Conservation (phyloP, 2,113 vertebrate genomes). For the Pelmatolapia mariae region DNA sequence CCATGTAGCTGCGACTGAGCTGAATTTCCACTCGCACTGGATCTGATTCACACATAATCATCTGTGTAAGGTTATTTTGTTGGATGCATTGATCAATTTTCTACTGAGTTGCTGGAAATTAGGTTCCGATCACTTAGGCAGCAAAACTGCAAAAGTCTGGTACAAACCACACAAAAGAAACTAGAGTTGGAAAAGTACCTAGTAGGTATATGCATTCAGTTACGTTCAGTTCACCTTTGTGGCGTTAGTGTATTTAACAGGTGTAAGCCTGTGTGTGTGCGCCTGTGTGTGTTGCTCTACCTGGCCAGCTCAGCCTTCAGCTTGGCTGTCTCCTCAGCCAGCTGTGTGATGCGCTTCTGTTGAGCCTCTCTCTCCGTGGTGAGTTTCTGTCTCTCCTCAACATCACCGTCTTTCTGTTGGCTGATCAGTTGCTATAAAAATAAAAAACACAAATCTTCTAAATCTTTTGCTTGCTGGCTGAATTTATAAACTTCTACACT, state of each 20-base stretch:
- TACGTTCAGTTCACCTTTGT: neutral
- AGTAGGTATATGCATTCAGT: neutral
- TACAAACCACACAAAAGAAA: neutral
- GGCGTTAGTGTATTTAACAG: neutral
- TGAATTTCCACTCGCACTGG: conserved; percentile 71
- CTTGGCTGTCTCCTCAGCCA: conserved; percentile 84
- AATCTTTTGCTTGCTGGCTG: neutral
- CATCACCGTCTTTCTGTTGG: conserved; percentile 90
- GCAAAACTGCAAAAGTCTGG: rapidly evolving
- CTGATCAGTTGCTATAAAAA: conserved; percentile 80
- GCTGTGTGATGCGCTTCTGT: conserved; percentile 84
- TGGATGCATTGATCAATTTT: neutral
- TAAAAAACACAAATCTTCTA: neutral
- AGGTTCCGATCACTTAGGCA: neutral
- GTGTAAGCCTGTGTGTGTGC: neutral
- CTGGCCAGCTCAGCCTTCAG: conserved; percentile 90
- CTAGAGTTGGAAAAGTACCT: neutral
- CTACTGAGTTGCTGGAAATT: neutral
- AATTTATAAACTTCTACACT: neutral
- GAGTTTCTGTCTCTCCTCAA: conserved; percentile 88
- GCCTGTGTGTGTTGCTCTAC: conserved; percentile 55
- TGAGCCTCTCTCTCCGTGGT: conserved; percentile 85
- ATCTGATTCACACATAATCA: conserved; percentile 9
- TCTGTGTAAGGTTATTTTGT: neutral
- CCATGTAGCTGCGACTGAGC: conserved; percentile 85